Evolutionary conservation across 2,113 vertebrate genomes (phyloP), one percentile per base, ranked within the genome.

Genomic region (Anarrhichthys ocellatus): DNA sequence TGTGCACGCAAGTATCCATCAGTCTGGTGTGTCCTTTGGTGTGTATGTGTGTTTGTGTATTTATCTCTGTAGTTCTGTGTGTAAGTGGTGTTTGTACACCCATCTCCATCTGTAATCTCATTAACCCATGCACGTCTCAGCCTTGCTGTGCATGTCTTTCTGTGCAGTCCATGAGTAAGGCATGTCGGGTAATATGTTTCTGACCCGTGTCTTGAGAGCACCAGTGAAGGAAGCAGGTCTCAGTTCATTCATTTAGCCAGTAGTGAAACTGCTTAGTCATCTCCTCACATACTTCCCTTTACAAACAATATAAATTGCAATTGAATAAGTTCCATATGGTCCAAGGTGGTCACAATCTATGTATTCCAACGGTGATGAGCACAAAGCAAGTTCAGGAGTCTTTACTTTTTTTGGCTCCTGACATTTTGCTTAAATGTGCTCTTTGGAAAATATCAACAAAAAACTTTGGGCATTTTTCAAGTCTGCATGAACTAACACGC

Each of bases 231-330:
- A 69, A 63, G 42, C 56, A n/a, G 81, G 81, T 84, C 67, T 68
- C 50, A 80, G 59, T 65, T 77, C 69, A 79, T 83, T 90, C 61
- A 82, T 83, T 83, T 24, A 70, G 42, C 44, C 63, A 44, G 32
- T 67, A 78, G n/a, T 22, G 42, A 20, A 77, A 58, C 62, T 46
- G 59, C 81, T 82, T 38, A 22, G 76, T 82, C 78, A 66, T 68
- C 61, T 44, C 58, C 50, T 68, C 5, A 9, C 52, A 48, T 69
- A 11, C 46, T 73, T 59, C 2, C 4, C 44, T 63, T n/a, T 64
- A 11, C 15, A 52, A 73, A 42, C 78, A 15, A 20, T 71, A 29
- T 1, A n/a, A 22, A 70, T 40, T 48, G 4, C 15, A 66, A 69
- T 32, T 68, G 4, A 42, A 24, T 17, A 65, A 48, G 6, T 22